Conservation (phyloP, 37 sponge, comb jelly and placozoan species). For the Ephydatia muelleri region DNA sequence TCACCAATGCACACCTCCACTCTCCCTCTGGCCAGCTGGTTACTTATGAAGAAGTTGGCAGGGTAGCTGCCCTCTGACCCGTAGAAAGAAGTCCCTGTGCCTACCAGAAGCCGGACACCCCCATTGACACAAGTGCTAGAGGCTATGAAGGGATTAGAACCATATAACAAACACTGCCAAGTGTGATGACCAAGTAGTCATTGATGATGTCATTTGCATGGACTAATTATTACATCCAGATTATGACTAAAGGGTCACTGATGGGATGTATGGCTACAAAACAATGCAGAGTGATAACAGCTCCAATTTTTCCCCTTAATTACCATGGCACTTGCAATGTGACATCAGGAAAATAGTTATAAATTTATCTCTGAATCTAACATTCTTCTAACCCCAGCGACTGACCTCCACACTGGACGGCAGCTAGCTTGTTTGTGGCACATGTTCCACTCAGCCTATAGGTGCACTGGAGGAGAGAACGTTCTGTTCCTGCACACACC, state of each 20-base stretch:
- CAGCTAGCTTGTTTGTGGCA: constrained; percentile 1
- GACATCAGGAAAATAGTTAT: too few relatives aligned
- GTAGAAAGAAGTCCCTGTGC: constrained; percentile 10
- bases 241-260: too few relatives aligned
- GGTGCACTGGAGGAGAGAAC: background rate
- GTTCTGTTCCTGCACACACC: background rate
- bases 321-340: too few relatives aligned
- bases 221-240: too few relatives aligned
- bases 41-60: background rate
- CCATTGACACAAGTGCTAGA: constrained; percentile 12
- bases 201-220: too few relatives aligned
- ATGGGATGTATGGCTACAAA: too few relatives aligned
- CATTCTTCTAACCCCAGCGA: background rate
- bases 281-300: too few relatives aligned
- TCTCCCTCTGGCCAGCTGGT: constrained; percentile 24
- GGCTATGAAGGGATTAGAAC: background rate
- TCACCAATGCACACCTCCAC: constrained; percentile 39
- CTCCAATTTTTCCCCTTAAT: too few relatives aligned
- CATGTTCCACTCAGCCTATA: background rate
- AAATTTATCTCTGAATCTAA: too few relatives aligned
- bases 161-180: too few relatives aligned
- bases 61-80: constrained; percentile 6
- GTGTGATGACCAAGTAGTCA: too few relatives aligned
- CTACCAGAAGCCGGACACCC: constrained; percentile 83
- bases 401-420: background rate